Conservation (phyloP, 2,113 vertebrate genomes). For the Nothoprocta pentlandii region DNA sequence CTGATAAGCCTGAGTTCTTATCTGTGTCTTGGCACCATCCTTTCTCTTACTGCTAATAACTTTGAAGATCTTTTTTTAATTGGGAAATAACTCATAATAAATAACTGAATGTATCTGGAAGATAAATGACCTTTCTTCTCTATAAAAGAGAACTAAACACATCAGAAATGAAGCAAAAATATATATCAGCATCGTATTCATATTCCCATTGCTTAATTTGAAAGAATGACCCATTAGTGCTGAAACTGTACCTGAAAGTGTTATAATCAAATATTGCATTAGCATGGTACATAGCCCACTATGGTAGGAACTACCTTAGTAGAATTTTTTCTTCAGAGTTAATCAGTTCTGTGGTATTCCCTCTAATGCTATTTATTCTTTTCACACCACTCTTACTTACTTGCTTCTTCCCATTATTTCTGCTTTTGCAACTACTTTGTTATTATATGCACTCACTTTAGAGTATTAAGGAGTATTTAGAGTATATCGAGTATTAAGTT, state of each 20-base stretch:
- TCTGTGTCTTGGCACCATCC: not conserved
- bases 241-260: not conserved
- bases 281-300: not conserved
- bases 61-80: not conserved
- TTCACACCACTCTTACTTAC: conserved; percentile 5
- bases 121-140: not conserved
- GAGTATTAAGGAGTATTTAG: no score
- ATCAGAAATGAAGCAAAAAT: not conserved
- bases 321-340: conserved; percentile 25
- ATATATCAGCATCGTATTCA: not conserved
- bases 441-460: not conserved
- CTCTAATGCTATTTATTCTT: not conserved
- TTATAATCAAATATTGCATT: conserved; percentile 42
- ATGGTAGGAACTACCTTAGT: not conserved
- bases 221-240: conserved; percentile 7
- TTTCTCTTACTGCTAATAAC: not conserved
- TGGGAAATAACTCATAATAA: not conserved
- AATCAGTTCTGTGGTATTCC: not conserved
- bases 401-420: not conserved
- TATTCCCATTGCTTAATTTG: not conserved
- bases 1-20: not conserved
- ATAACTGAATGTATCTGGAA: not conserved
- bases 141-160: not conserved
- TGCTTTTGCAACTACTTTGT: not conserved
- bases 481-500: not conserved